These are phyloP conservation scores for Octodon degus DNA, from an alignment of 2,113 vertebrate genomes.

Conservation along the genomic window DNA sequence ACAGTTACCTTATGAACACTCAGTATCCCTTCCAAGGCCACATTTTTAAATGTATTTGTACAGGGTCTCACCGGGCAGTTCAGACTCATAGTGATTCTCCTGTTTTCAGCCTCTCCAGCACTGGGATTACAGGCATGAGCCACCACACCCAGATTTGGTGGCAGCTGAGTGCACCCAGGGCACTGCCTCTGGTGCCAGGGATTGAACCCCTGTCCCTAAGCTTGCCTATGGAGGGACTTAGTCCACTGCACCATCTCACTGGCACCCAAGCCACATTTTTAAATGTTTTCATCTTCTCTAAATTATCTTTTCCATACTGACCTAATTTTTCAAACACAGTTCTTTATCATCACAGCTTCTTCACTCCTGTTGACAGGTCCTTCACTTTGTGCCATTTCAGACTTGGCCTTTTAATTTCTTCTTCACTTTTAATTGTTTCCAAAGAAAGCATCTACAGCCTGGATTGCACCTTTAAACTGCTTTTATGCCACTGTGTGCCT, in stretches of 20 bases:
- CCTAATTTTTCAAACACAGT: slow-evolving; percentile 52
- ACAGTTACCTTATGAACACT: background rate
- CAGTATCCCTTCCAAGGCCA: background rate
- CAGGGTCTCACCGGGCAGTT: too few relatives aligned
- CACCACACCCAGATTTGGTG: too few relatives aligned
- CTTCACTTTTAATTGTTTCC: slow-evolving; percentile 68
- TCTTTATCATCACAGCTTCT: slow-evolving; percentile 42
- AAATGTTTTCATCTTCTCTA: background rate
- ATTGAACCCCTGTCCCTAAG: too few relatives aligned
- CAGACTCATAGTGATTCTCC: too few relatives aligned
- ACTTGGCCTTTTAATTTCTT: slow-evolving; percentile 68
- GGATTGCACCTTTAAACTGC: slow-evolving; percentile 26
- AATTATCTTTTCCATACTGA: slow-evolving; percentile 23
- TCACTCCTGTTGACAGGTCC: slow-evolving; percentile 40
- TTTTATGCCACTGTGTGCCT: background rate
- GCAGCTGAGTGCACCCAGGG: too few relatives aligned
- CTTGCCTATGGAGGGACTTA: too few relatives aligned
- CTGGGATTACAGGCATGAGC: too few relatives aligned
- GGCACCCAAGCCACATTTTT: background rate
- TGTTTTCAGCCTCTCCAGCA: too few relatives aligned
- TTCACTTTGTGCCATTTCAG: slow-evolving; percentile 44
- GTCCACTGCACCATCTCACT: too few relatives aligned
- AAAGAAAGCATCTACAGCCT: slow-evolving; percentile 36
- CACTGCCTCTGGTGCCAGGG: too few relatives aligned
- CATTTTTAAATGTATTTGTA: background rate